A percentile compares a stretch with the other conserved stretches of the same genome.
These are phyloP conservation scores for Melopsittacus undulatus DNA, from an alignment of 2,797 vertebrate genomes.

Conservation along the genomic window DNA sequence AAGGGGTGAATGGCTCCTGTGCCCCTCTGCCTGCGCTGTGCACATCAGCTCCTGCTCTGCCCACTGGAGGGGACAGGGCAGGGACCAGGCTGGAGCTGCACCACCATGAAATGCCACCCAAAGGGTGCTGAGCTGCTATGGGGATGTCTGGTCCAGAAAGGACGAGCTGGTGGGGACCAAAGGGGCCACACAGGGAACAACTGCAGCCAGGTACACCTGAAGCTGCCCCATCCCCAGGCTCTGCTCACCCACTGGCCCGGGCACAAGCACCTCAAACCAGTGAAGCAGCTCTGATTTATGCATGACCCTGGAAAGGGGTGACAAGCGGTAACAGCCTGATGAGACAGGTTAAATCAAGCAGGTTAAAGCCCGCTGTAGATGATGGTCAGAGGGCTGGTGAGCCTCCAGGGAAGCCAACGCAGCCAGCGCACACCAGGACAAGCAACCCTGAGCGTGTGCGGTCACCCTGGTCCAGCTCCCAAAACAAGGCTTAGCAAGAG, in stretches of 20 bases:
- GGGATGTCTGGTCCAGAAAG: neutral
- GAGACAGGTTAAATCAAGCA: slow-evolving; percentile 22
- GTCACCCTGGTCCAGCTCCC: neutral
- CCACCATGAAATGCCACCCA: neutral
- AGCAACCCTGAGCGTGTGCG: fast-evolving
- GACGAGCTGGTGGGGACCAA: neutral
- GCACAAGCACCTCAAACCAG: neutral
- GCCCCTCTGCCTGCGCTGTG: fast-evolving
- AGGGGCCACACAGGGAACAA: neutral
- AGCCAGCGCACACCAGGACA: neutral
- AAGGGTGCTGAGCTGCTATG: neutral
- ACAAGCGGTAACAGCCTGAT: neutral
- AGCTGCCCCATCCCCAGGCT: fast-evolving
- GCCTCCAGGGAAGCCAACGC: neutral
- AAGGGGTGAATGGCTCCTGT: neutral
- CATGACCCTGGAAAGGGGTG: neutral
- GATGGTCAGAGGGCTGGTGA: neutral
- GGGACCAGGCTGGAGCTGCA: neutral
- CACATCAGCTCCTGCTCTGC: neutral
- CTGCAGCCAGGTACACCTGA: neutral
- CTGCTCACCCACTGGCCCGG: fast-evolving
- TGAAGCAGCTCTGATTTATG: fast-evolving
- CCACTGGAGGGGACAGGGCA: neutral
- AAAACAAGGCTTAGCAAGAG: neutral
- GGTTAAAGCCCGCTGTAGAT: neutral